Conservation (phyloP, 64 coral and sea anemone species). For the Exaiptasia diaphana region DNA sequence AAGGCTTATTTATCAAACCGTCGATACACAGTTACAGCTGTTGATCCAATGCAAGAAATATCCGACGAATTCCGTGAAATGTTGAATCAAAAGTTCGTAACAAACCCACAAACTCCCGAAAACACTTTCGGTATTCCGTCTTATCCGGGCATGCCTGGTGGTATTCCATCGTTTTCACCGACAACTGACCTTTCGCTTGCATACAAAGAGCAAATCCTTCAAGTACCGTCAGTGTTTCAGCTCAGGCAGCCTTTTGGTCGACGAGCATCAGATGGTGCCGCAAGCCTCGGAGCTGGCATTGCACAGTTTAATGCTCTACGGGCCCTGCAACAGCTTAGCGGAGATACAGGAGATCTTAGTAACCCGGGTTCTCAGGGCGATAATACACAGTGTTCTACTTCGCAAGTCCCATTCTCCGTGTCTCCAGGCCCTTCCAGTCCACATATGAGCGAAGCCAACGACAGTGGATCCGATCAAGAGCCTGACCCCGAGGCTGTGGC, state of each 20-base stretch:
- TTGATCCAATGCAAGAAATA: constrained; percentile 82
- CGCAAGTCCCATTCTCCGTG: constrained; percentile 45
- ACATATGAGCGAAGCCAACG: constrained; percentile 86
- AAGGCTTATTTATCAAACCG: constrained; percentile 79
- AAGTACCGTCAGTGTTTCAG: constrained; percentile 83
- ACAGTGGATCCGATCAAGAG: constrained; percentile 97
- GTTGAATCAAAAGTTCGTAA: constrained; percentile 54
- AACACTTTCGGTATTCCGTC: constrained; percentile 28
- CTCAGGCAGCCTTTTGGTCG: constrained; percentile 70
- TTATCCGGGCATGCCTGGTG: constrained; percentile 4
- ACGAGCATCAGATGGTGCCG: constrained; percentile 90
- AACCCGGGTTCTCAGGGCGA: constrained; percentile 48
- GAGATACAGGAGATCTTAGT: constrained; percentile 8
- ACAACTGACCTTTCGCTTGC: constrained; percentile 79
- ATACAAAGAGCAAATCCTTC: constrained; percentile 89
- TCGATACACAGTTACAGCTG: constrained; percentile 86
- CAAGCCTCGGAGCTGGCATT: constrained; percentile 87
- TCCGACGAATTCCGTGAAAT: constrained; percentile 68
- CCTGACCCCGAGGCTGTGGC: constrained; percentile 94
- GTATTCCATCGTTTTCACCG: constrained; percentile 49
- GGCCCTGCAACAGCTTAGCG: constrained; percentile 51
- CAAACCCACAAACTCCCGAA: constrained; percentile 57
- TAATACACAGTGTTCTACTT: not conserved
- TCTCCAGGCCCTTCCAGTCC: constrained; percentile 79
- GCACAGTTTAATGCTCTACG: constrained; percentile 87